Evolutionary conservation across 2,888 invertebrate genomes (phyloP), one percentile per base, ranked within the genome.

Genomic region (Phortica okadai): DNA sequence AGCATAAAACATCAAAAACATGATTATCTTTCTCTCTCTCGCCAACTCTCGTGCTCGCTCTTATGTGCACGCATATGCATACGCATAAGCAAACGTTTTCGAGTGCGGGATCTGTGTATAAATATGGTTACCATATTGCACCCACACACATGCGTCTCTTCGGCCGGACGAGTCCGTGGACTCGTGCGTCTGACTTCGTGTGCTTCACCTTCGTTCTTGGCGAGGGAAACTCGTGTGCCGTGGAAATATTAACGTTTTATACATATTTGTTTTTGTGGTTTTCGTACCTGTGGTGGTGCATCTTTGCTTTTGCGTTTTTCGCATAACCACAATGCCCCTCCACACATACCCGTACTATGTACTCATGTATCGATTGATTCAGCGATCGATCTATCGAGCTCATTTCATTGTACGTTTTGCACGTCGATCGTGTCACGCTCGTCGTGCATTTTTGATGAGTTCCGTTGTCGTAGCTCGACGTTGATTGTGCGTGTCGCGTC

Each of bases 51-150:
- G 74, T 77, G 77, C 78, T 82, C 78, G 76, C 79, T 81, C 76
- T 8, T 50, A 14, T 50, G 50, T 50, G 66, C 81, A 72, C 77
- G 75, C 83, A 74, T 76, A 80, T 77, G 76, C 77, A 73, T 74
- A 44, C 74, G 21, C 70, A 45, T 45, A 67, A 50, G 64, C 56
- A 73, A 70, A 75, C 44, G 75, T 62, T 21, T 16, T 62, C 73
- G 76, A 75, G 83, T 82, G 79, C 83, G 88, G 83, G 83, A 83
- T 89, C 87, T 79, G 81, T 84, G 80, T 82, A 81, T 79, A 83
- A 88, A 87, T 87, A 84, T 88, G 88, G 78, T 86, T 84, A 84
- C 83, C 88, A 90, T 83, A 89, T 87, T 89, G 89, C 89, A 86
- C 89, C 89, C 89, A 89, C 89, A 82, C 85, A 83, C 74, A 67